Evolutionary conservation across 2,888 invertebrate species (phyloP).

Genomic region (Eupsilia transversa): DNA sequence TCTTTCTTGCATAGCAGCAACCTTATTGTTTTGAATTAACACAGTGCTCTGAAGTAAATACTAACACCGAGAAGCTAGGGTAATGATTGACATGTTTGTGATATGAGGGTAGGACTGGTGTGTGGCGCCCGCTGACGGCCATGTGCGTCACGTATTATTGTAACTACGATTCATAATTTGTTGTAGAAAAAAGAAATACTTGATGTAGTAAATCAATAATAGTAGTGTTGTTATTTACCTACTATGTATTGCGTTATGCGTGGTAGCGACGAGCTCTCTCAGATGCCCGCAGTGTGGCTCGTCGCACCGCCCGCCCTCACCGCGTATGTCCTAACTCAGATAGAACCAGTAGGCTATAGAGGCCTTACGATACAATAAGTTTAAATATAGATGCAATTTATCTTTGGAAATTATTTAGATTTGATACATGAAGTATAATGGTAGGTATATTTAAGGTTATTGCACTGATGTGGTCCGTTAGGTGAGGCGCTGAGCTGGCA

Average conservation of each 20-base stretch:
- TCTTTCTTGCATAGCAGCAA: slow-evolving; percentile 10
- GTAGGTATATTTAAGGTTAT: slow-evolving; percentile 51
- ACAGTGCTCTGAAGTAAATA: slow-evolving; percentile 12
- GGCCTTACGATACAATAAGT: slow-evolving; percentile 74
- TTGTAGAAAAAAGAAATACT: background rate
- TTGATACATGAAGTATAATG: slow-evolving; percentile 76
- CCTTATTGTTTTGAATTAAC: slow-evolving; percentile 16
- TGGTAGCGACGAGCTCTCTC: background rate
- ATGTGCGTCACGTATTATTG: background rate
- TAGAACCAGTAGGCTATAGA: slow-evolving; percentile 54
- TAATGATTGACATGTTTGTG: slow-evolving; percentile 68
- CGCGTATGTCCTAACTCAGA: slow-evolving; percentile 29
- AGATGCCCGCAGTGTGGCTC: background rate
- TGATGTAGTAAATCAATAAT: background rate
- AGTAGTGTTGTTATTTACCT: background rate
- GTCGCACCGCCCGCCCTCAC: slow-evolving; percentile 8
- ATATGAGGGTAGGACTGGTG: slow-evolving; percentile 60
- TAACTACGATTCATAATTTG: background rate
- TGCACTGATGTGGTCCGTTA: background rate
- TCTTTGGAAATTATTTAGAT: slow-evolving; percentile 77
- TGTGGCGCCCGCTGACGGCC: background rate
- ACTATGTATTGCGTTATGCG: background rate
- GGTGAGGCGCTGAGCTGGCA: background rate
- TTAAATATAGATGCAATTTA: slow-evolving; percentile 73
- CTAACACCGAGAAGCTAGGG: slow-evolving; percentile 30